These are phyloP conservation scores for Axea sp. DNA, from an alignment of 2,888 invertebrate species.

Conservation along the genomic window DNA sequence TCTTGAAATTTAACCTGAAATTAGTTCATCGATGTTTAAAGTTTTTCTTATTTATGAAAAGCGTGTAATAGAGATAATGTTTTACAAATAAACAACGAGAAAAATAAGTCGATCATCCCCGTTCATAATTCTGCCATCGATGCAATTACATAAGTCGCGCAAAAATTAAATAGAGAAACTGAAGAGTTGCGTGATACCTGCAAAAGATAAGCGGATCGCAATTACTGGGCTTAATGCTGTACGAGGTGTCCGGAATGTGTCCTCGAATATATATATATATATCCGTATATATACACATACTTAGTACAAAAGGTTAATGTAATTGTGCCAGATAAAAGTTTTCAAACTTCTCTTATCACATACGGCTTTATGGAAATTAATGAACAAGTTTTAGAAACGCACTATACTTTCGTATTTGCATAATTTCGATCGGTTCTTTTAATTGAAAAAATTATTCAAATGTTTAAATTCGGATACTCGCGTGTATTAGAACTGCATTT, in stretches of 20 bases:
- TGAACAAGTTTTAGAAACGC: constrained; percentile 46
- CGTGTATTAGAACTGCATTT: too few species aligned
- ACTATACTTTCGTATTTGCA: constrained; percentile 36
- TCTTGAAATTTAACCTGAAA: too few species aligned
- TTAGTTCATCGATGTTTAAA: too few species aligned
- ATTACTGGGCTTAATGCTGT: constrained; percentile 59
- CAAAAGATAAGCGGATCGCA: constrained; percentile 61
- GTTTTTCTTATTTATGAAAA: too few species aligned
- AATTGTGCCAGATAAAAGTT: constrained; percentile 61
- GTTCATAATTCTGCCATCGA: constrained; percentile 23
- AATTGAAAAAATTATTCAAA: constrained; percentile 23
- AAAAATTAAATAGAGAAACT: constrained; percentile 52
- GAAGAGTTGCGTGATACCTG: constrained; percentile 58
- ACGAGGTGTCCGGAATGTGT: constrained; percentile 62
- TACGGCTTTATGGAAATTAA: constrained; percentile 58
- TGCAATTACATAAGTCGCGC: constrained; percentile 45
- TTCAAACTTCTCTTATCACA: constrained; percentile 60
- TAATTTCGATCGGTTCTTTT: constrained; percentile 36
- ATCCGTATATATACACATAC: too few species aligned
- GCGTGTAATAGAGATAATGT: too few species aligned
- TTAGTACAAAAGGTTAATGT: constrained; percentile 60
- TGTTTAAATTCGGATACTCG: background rate
- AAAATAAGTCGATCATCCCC: constrained; percentile 21
- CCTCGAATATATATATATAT: constrained; percentile 44
- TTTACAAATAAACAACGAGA: background rate